Percentiles rank a stretch among this genome's conserved stretches.
Evolutionary conservation across 2,888 invertebrate genomes (phyloP).

Genomic region (Theretra japonica): DNA sequence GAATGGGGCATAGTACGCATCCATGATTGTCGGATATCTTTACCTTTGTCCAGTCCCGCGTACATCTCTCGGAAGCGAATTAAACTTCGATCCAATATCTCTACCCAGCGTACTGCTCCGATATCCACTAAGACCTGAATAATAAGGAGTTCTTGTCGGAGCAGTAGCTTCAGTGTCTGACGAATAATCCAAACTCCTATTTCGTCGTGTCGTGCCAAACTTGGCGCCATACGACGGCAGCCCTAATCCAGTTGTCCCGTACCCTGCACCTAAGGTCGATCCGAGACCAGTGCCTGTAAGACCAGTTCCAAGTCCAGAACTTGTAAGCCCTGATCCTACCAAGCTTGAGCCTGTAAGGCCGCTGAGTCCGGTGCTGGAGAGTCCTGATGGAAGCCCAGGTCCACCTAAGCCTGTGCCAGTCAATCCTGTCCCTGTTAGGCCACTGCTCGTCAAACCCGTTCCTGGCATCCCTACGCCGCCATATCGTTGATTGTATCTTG

Average conservation of each 20-base stretch:
- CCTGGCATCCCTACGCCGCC: constrained; percentile 75
- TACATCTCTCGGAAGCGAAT: constrained; percentile 89
- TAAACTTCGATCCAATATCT: constrained; percentile 88
- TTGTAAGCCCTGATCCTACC: constrained; percentile 71
- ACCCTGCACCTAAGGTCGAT: constrained; percentile 69
- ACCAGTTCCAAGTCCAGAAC: constrained; percentile 71
- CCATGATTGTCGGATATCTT: constrained; percentile 36
- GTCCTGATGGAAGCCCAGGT: constrained; percentile 70
- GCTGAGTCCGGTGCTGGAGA: constrained; percentile 78
- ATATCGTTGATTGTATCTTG: constrained; percentile 87
- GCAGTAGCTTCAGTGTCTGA: constrained; percentile 98
- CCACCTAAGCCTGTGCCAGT: constrained; percentile 61
- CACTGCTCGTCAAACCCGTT: constrained; percentile 63
- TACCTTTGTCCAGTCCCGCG: constrained; percentile 86
- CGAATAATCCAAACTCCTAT: constrained; percentile 94
- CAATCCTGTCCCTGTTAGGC: constrained; percentile 57
- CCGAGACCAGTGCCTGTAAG: constrained; percentile 71
- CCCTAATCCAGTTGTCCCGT: constrained; percentile 75
- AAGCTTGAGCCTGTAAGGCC: constrained; percentile 77
- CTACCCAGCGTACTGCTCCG: constrained; percentile 82
- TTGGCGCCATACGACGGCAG: constrained; percentile 76
- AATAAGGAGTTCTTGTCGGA: constrained; percentile 90
- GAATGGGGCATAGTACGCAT: constrained; percentile 14
- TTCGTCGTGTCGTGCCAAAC: constrained; percentile 88
- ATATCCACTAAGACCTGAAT: constrained; percentile 85